These are phyloP conservation scores for Sciurus carolinensis DNA, from an alignment of 2,797 vertebrate species.

Conservation along the genomic window DNA sequence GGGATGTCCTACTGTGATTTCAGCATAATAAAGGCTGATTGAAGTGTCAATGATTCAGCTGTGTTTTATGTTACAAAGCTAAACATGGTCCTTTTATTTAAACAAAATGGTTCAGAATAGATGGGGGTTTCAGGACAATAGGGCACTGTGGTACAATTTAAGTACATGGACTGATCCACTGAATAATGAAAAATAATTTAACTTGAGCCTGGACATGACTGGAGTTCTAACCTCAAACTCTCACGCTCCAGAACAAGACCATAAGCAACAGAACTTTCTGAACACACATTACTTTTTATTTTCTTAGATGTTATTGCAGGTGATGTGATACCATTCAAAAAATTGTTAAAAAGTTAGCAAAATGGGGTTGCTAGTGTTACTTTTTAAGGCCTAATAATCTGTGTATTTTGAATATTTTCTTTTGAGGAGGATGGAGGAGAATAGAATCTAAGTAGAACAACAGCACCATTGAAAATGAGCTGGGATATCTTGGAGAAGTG, in stretches of 20 bases:
- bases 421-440: constrained; percentile 66
- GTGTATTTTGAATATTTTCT: constrained; percentile 62
- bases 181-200: constrained; percentile 45
- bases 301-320: background rate
- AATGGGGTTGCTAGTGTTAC: background rate
- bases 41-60: constrained; percentile 87
- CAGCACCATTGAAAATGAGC: constrained; percentile 54
- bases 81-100: constrained; percentile 84
- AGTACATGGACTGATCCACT: background rate
- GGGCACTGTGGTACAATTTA: constrained; percentile 49
- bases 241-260: background rate
- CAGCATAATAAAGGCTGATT: constrained; percentile 87
- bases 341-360: constrained; percentile 17
- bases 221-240: background rate
- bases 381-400: constrained; percentile 47
- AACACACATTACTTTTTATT: constrained; percentile 57
- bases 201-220: background rate
- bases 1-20: constrained; percentile 81
- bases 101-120: constrained; percentile 82
- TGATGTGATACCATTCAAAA: constrained; percentile 10
- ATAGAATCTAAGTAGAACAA: background rate
- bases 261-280: constrained; percentile 56
- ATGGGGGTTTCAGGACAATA: constrained; percentile 61
- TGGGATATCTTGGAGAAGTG: background rate
- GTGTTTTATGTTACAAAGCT: constrained; percentile 84